Evolutionary conservation across 2,797 vertebrate genomes (phyloP).

Genomic region (Muscicapa striata): DNA sequence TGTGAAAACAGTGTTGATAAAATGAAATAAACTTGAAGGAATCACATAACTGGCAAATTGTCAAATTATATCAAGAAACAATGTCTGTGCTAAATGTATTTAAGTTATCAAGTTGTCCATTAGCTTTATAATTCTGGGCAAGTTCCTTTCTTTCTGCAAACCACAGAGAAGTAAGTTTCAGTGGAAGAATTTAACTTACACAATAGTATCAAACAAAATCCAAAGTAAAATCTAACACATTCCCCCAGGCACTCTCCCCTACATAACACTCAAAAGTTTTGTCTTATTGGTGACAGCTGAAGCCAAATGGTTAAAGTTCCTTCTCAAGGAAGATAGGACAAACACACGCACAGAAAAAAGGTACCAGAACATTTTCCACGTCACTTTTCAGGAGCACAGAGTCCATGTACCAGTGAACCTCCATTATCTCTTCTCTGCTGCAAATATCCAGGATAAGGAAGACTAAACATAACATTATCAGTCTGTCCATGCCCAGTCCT

Average conservation of each 20-base stretch:
- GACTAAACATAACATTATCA: neutral
- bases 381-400: neutral
- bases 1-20: neutral
- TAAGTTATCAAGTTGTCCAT: neutral
- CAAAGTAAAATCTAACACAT: neutral
- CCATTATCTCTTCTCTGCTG: neutral
- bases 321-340: neutral
- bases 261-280: neutral
- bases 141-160: neutral
- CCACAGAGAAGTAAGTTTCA: neutral
- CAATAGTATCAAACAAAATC: neutral
- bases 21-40: neutral
- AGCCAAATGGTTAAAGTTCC: neutral
- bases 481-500: neutral
- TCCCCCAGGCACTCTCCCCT: accelerated
- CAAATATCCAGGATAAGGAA: neutral
- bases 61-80: neutral
- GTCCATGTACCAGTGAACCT: neutral
- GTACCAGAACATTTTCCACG: neutral
- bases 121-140: neutral
- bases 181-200: neutral
- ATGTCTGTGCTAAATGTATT: neutral
- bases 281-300: neutral
- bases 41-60: neutral
- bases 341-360: neutral